A percentile compares a stretch with the other conserved stretches of the same genome.
These are phyloP conservation scores for Patella vulgata DNA, from an alignment of 1,140 invertebrate species.

Conservation along the genomic window DNA sequence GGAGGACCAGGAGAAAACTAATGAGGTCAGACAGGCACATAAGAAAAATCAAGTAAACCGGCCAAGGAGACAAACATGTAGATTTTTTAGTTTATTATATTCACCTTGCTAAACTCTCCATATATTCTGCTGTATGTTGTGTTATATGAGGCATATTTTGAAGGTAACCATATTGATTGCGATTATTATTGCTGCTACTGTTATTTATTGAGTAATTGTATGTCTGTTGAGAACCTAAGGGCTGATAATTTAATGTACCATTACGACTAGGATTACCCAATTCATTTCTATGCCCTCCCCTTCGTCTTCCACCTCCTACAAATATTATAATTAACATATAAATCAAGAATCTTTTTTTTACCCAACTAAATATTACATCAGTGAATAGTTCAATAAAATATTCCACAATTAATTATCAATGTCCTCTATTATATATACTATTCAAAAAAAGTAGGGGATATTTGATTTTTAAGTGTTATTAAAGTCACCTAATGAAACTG, in stretches of 20 bases:
- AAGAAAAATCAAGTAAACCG: too few species aligned
- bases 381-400: background rate
- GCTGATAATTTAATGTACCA: constrained; percentile 35
- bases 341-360: background rate
- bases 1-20: too few species aligned
- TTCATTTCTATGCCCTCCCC: constrained; percentile 28
- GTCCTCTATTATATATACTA: too few species aligned
- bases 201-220: constrained; percentile 28
- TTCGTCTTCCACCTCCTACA: constrained; percentile 46
- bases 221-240: constrained; percentile 20
- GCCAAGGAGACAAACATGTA: too few species aligned
- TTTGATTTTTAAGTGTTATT: too few species aligned
- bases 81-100: too few species aligned
- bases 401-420: background rate
- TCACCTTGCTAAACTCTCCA: constrained; percentile 58
- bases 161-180: constrained; percentile 44
- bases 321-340: constrained; percentile 11
- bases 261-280: constrained; percentile 22
- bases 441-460: too few species aligned
- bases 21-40: too few species aligned
- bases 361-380: background rate
- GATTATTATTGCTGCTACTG: constrained; percentile 35
- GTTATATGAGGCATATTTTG: constrained; percentile 51
- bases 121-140: constrained; percentile 52
- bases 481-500: too few species aligned